phyloP scores from a whole-genome alignment of 2,113 vertebrate species.

The Phalacrocorax brasilianus region DNA sequence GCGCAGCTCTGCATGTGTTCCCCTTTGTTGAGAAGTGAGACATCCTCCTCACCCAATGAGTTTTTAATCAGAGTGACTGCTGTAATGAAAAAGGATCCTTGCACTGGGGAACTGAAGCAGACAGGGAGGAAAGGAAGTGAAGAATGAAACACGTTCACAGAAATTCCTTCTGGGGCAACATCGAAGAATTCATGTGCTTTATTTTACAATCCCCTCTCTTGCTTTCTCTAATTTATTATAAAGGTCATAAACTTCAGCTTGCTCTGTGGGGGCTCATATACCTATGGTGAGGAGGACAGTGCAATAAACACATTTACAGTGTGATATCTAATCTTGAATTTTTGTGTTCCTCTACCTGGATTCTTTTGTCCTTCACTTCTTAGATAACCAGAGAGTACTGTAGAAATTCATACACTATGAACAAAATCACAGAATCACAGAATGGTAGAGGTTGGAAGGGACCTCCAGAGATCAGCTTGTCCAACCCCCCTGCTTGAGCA shows the following conservation, averaged over 20 bases:
- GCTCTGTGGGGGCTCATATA: not conserved
- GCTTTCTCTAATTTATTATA: not conserved
- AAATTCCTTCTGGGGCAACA: not conserved
- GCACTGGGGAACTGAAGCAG: not conserved
- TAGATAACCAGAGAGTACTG: not conserved
- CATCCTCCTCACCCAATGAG: not conserved
- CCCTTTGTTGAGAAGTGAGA: not conserved
- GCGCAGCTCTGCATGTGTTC: accelerated
- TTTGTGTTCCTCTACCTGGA: not conserved
- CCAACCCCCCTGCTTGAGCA: too few relatives aligned
- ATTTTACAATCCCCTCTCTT: not conserved
- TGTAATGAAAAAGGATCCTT: not conserved
- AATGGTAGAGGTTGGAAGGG: too few relatives aligned
- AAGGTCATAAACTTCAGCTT: not conserved
- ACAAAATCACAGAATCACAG: not conserved
- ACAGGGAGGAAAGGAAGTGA: not conserved
- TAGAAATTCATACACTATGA: not conserved
- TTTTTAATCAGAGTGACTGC: not conserved
- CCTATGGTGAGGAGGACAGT: not conserved
- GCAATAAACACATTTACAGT: not conserved
- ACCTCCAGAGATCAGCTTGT: too few relatives aligned
- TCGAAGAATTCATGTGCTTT: not conserved
- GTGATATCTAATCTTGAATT: not conserved
- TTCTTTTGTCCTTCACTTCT: not conserved
- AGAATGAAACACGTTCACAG: not conserved